A percentile compares a stretch with the other conserved stretches of the same genome.
phyloP scores from a whole-genome alignment of 2,888 invertebrate genomes.

The Lysandra coridon region DNA sequence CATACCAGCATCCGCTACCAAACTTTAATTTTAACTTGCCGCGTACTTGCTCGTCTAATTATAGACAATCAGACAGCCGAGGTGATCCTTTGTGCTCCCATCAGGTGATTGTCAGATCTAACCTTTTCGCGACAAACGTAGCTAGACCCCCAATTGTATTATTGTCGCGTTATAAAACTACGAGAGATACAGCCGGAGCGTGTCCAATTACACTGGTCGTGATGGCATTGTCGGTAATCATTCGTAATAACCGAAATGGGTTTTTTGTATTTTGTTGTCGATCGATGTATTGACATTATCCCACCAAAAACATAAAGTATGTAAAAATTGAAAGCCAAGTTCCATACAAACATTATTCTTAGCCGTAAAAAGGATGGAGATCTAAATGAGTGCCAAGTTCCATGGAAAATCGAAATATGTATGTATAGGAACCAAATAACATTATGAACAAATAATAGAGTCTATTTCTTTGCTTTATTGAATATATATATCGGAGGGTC shows the following conservation, averaged over 20 bases:
- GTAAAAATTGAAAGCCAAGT: too few species aligned
- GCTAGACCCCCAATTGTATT: conserved; percentile 46
- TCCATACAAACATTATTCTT: too few species aligned
- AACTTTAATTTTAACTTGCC: conserved; percentile 60
- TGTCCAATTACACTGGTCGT: conserved; percentile 50
- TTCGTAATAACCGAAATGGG: conserved; percentile 68
- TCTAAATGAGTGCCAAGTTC: too few species aligned
- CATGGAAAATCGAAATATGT: too few species aligned
- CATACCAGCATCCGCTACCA: conserved; percentile 54
- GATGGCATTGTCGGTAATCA: conserved; percentile 72
- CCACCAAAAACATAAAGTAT: too few species aligned
- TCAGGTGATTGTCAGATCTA: conserved; percentile 67
- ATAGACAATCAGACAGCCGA: conserved; percentile 72
- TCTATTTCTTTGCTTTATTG: too few species aligned
- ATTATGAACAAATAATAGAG: too few species aligned
- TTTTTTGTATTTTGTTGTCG: conserved; percentile 65
- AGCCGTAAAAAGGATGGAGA: too few species aligned
- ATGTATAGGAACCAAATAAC: too few species aligned
- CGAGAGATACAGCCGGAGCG: conserved; percentile 45
- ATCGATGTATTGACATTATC: conserved; percentile 73
- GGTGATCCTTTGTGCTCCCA: conserved; percentile 74
- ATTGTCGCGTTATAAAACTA: conserved; percentile 44
- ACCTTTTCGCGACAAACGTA: conserved; percentile 56
- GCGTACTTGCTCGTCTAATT: conserved; percentile 57
- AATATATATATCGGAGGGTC: too few species aligned